phyloP scores from a whole-genome alignment of 1,140 invertebrate genomes.

The Achatina immaculata region DNA sequence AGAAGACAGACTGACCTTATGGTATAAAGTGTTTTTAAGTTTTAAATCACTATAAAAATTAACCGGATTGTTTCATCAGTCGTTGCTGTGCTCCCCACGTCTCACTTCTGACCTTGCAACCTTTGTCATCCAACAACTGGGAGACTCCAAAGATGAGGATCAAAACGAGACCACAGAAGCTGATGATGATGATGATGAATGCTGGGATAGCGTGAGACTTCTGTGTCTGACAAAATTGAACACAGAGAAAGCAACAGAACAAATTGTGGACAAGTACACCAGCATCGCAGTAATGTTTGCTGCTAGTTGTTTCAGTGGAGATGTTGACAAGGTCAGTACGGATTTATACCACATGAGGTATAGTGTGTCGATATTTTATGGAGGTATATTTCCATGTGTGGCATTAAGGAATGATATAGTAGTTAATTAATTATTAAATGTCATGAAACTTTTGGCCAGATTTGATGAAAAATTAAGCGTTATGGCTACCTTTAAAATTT shows the following conservation, averaged over 20 bases:
- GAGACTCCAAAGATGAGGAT: not conserved
- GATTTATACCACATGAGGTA: not conserved
- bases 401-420: too few species aligned
- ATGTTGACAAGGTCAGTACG: slow-evolving; percentile 35
- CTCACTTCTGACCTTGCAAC: slow-evolving; percentile 12
- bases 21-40: too few species aligned
- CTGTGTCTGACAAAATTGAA: slow-evolving; percentile 40
- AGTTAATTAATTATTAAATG: too few species aligned
- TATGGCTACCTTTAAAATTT: too few species aligned
- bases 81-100: slow-evolving; percentile 43
- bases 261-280: slow-evolving; percentile 36
- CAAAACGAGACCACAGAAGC: slow-evolving; percentile 16
- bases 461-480: too few species aligned
- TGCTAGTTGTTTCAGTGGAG: slow-evolving; percentile 15
- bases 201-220: slow-evolving; percentile 34
- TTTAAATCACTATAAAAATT: too few species aligned
- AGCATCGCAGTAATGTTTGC: slow-evolving; percentile 35
- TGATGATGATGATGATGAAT: not conserved
- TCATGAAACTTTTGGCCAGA: too few species aligned
- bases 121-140: not conserved
- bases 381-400: too few species aligned
- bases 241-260: slow-evolving; percentile 30
- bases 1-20: too few species aligned
- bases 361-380: too few species aligned
- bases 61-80: slow-evolving; percentile 44